Base-by-base conservation (phyloP, 2,797 vertebrate species). In the Setipinna tenuifilis region DNA sequence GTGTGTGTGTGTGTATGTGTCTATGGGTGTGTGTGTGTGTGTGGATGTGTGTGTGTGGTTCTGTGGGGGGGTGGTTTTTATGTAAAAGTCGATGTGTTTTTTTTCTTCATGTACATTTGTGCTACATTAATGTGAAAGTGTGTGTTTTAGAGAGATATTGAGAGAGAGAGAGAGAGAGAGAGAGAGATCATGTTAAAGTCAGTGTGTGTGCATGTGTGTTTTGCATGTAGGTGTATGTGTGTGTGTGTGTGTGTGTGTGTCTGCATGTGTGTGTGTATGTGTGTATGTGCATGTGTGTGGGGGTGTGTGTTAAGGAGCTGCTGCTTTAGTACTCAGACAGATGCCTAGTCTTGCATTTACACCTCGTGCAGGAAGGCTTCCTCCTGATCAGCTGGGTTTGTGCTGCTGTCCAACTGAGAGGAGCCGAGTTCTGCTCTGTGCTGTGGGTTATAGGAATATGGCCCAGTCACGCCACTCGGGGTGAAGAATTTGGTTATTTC, bases 1-100 rank as follows among this genome's bases (percentile, higher is more conserved):
- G 62, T 68, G 62, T 68, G 62, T 68, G 62, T 31, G 62, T 68
- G 9, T 31, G 62, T 68, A 7, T 68, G 62, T 68, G 62, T 68
- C 6, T 68, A 6, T 68, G 62, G 7, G 23, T 28, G 23, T 25
- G 62, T 68, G 23, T 68, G 10, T 28, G 62, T 68, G 62, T 65
- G 62, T 65, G 62, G 23, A 0, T 65, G 62, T 68, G 62, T 71
- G 25, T 31, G 25, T 71, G 65, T 71, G 65, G 2, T 41, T 41
- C 5, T 41, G n/a, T n/a, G n/a, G n/a, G n/a, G n/a, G n/a, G n/a
- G n/a, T n/a, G n/a, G n/a, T 41, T 41, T 41, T 41, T 5, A 41
- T 41, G 35, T 41, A 5, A 41, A 41, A 41, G 35, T 41, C 35
- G 2, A 5, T 5, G 5, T 5, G 5, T 41, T 41, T 41, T 41